These are phyloP conservation scores for Dasyurus viverrinus DNA, from an alignment of 2,113 vertebrate genomes.

Conservation along the genomic window DNA sequence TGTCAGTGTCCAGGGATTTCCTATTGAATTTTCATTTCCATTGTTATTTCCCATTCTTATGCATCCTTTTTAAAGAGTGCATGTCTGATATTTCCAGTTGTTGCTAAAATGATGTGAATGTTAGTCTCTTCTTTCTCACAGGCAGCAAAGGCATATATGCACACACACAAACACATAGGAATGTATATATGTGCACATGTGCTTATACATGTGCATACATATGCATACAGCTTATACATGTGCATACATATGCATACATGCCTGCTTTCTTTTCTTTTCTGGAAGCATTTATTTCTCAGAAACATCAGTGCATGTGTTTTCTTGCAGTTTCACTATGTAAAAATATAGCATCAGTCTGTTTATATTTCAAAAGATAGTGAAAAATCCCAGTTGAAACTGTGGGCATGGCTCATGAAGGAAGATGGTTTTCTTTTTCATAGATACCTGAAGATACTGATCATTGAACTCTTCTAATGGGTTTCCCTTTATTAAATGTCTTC, in stretches of 20 bases:
- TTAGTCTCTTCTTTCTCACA: background rate
- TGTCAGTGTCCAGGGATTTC: conserved; percentile 55
- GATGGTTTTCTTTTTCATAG: background rate
- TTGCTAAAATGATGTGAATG: conserved; percentile 27
- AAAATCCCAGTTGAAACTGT: conserved; percentile 20
- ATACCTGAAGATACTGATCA: background rate
- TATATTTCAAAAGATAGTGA: conserved; percentile 18
- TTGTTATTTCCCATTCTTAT: conserved; percentile 2
- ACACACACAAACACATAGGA: too few relatives aligned
- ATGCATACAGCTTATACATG: too few relatives aligned
- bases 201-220: too few relatives aligned
- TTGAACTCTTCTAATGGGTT: background rate
- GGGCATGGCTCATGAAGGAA: background rate
- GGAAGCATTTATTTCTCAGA: too few relatives aligned
- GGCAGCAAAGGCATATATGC: background rate
- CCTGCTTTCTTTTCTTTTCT: background rate
- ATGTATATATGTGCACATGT: too few relatives aligned
- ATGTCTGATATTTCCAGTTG: conserved; percentile 9
- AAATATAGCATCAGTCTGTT: background rate
- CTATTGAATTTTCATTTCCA: conserved; percentile 52
- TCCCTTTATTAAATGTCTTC: background rate
- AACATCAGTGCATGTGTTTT: too few relatives aligned
- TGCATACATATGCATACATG: too few relatives aligned
- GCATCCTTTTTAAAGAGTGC: background rate
- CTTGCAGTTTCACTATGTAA: background rate